phyloP scores from a whole-genome alignment of 1,140 invertebrate genomes.

The Proctacanthus coquilletti region DNA sequence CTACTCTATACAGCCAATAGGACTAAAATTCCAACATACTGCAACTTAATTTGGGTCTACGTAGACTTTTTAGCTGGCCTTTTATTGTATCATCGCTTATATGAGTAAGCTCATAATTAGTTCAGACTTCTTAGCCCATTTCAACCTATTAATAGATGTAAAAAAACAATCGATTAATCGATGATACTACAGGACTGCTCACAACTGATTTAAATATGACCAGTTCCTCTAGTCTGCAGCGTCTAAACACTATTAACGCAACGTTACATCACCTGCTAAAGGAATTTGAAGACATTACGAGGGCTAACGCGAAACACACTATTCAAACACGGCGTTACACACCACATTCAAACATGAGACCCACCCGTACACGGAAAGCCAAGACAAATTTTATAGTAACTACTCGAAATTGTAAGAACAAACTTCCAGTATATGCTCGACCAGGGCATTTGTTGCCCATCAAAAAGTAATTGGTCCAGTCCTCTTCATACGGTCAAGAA shows the following conservation, averaged over 20 bases:
- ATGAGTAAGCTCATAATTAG: not conserved
- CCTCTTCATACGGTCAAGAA: conserved; percentile 22
- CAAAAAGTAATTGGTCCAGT: conserved; percentile 22
- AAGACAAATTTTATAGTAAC: not conserved
- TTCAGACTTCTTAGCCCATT: not conserved
- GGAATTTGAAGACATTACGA: not conserved
- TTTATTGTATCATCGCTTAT: not conserved
- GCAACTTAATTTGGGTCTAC: not conserved
- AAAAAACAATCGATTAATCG: too few relatives aligned
- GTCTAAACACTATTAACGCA: not conserved
- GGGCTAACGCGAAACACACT: not conserved
- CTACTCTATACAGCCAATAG: not conserved
- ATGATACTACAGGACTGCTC: not conserved
- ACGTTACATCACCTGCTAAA: not conserved
- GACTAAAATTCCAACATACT: not conserved
- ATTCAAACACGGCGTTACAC: too few relatives aligned
- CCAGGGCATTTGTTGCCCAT: conserved; percentile 17
- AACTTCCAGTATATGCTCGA: conserved; percentile 17
- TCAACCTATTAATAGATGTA: not conserved
- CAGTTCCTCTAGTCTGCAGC: not conserved
- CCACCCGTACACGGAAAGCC: not conserved
- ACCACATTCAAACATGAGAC: not conserved
- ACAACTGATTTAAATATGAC: not conserved
- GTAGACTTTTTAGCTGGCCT: not conserved
- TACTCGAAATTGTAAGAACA: conserved; percentile 10